These are phyloP conservation scores for Calidris pugnax DNA, from an alignment of 2,113 vertebrate genomes.

Conservation along the genomic window DNA sequence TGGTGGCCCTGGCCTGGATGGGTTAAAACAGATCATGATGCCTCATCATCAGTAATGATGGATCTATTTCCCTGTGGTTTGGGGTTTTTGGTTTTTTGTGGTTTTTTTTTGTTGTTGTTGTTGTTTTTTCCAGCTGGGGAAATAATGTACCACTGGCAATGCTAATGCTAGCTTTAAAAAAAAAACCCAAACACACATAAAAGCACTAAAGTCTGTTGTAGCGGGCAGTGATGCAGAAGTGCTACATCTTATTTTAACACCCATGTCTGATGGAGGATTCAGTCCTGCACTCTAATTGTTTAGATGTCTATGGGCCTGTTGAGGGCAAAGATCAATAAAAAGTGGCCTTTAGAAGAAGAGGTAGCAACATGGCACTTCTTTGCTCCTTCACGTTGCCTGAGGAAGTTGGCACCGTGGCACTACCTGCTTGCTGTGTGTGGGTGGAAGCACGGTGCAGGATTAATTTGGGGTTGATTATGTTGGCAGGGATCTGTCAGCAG, in stretches of 20 bases:
- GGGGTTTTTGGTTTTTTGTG: background rate
- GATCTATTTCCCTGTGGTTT: background rate
- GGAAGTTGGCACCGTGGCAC: background rate
- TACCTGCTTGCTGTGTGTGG: background rate
- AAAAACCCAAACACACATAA: background rate
- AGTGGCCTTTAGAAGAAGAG: background rate
- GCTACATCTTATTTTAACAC: background rate
- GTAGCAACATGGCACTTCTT: background rate
- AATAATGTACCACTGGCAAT: background rate
- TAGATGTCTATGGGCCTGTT: background rate
- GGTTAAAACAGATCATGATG: background rate
- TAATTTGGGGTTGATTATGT: slow-evolving; percentile 3
- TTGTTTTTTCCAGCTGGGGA: background rate
- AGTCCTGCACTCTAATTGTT: background rate
- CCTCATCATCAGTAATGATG: background rate
- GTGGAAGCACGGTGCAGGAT: background rate
- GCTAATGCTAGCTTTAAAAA: background rate
- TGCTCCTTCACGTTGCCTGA: background rate
- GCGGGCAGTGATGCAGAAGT: background rate
- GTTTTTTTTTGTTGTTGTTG: background rate
- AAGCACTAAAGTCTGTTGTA: background rate
- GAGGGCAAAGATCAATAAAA: background rate
- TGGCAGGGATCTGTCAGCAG: slow-evolving; percentile 21
- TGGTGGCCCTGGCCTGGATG: background rate
- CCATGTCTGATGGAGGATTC: background rate